A percentile compares a stretch with the other conserved stretches of the same genome.
Evolutionary conservation across 2,888 invertebrate genomes (phyloP).

Genomic region (Athrips mouffetella): DNA sequence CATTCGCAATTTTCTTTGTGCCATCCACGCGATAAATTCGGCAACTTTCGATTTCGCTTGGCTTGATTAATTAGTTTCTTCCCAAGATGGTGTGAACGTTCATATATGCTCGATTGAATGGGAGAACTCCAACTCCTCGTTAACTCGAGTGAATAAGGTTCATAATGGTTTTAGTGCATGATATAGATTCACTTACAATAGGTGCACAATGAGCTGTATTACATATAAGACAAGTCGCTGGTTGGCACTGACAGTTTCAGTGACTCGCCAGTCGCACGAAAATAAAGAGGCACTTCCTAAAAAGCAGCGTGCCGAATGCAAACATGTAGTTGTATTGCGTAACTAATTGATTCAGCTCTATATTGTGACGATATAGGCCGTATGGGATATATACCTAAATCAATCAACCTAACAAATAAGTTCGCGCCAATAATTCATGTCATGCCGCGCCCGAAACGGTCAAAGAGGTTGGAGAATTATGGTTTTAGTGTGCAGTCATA

Average conservation of each 20-base stretch:
- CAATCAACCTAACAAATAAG: no score
- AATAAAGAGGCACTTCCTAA: background rate
- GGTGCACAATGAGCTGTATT: slow-evolving; percentile 20
- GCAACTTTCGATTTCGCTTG: slow-evolving; percentile 50
- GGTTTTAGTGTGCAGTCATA: no score
- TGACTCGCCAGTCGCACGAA: slow-evolving; percentile 15
- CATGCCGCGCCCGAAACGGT: no score
- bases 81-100: slow-evolving; percentile 31
- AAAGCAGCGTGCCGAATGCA: slow-evolving; percentile 1
- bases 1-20: slow-evolving; percentile 21
- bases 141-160: background rate
- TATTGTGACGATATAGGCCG: no score
- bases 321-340: background rate
- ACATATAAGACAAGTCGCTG: slow-evolving; percentile 19
- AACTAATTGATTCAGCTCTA: background rate
- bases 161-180: background rate
- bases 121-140: slow-evolving; percentile 23
- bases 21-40: slow-evolving; percentile 29
- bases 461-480: no score
- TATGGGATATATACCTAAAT: no score
- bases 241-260: slow-evolving; percentile 24
- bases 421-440: no score
- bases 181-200: slow-evolving; percentile 7
- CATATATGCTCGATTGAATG: slow-evolving; percentile 30
- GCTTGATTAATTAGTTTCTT: slow-evolving; percentile 46